A percentile compares a stretch with the other conserved stretches of the same genome.
phyloP scores from a whole-genome alignment of 92 coral and sea anemone genomes.

The Parazoanthus atlanticus region DNA sequence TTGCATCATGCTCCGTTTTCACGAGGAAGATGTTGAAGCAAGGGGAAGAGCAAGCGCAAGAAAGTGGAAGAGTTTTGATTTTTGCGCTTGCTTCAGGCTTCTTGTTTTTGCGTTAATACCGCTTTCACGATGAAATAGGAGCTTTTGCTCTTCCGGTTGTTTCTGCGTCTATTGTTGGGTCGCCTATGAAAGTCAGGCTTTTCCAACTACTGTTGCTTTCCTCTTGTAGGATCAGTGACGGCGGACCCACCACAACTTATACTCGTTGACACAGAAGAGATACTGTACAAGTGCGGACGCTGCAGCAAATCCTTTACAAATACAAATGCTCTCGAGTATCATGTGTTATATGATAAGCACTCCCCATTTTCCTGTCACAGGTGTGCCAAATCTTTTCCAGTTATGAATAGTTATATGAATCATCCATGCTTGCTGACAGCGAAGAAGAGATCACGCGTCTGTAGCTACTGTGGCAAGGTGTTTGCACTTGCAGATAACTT shows the following conservation, averaged over 20 bases:
- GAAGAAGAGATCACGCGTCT: neutral
- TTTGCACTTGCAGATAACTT: constrained; percentile 3
- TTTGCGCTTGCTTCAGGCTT: no score
- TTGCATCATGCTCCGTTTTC: no score
- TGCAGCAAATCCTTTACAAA: neutral
- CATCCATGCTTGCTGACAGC: neutral
- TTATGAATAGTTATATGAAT: neutral
- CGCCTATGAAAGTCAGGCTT: no score
- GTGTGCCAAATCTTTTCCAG: neutral
- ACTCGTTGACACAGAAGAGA: neutral
- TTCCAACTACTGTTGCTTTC: no score
- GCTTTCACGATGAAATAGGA: no score
- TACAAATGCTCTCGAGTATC: neutral
- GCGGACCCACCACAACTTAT: neutral
- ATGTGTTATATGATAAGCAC: constrained; percentile 9
- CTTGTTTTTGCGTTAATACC: no score
- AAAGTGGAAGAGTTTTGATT: no score
- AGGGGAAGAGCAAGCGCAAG: no score
- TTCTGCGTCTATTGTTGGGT: no score
- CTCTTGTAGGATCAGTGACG: neutral
- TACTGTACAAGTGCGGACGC: neutral
- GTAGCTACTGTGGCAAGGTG: neutral
- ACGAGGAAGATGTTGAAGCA: no score
- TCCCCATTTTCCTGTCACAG: neutral
- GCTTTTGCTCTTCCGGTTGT: no score